phyloP scores from a whole-genome alignment of 2,888 invertebrate genomes.

The Acanthosepion lycidas region DNA sequence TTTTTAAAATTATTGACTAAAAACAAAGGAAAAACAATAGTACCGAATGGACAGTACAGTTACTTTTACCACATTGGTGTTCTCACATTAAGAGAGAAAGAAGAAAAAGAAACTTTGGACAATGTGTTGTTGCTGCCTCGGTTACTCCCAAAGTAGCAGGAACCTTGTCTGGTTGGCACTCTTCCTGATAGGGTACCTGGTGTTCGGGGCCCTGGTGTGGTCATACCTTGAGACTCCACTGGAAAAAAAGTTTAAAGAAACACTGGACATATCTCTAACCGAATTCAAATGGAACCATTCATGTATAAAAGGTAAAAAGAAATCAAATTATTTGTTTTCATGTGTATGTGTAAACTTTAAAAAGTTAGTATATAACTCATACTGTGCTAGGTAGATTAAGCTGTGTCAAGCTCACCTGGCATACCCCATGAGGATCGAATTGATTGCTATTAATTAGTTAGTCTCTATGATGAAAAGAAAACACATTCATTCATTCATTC shows the following conservation, averaged over 20 bases:
- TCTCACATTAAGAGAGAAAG: background rate
- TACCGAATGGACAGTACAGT: background rate
- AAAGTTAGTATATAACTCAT: no score
- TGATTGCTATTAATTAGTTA: no score
- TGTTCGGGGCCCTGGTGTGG: background rate
- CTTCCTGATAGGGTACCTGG: background rate
- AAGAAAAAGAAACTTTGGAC: background rate
- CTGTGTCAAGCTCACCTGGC: no score
- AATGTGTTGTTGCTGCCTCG: conserved; percentile 33
- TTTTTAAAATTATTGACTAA: background rate
- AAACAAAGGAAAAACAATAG: background rate
- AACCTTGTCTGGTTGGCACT: background rate
- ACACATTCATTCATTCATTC: no score
- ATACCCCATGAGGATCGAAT: no score
- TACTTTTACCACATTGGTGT: background rate
- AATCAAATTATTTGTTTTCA: background rate
- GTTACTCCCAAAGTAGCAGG: background rate
- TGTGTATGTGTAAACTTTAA: background rate
- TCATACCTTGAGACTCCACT: background rate
- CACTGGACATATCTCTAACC: background rate
- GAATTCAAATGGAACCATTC: background rate
- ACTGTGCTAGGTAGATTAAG: no score
- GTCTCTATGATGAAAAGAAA: no score
- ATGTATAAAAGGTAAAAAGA: conserved; percentile 11
- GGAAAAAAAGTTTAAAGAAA: background rate